Percentiles rank a stretch among this genome's conserved stretches.
Conservation (phyloP, 2,888 invertebrate species). For the Sympetrum striolatum region DNA sequence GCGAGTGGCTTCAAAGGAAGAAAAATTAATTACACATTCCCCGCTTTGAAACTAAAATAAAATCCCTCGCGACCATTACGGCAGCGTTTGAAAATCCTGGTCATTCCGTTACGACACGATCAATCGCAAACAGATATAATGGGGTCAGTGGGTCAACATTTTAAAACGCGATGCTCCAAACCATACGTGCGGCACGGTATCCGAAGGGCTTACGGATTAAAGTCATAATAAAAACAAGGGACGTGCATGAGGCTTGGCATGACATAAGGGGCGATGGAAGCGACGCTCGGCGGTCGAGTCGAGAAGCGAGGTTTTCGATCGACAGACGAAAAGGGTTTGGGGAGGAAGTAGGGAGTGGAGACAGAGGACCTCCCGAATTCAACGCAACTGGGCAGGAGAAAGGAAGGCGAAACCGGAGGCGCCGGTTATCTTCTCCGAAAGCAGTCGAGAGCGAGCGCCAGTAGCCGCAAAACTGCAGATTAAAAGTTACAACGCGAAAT, state of each 20-base stretch:
- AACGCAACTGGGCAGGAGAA: not conserved
- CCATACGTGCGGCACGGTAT: not conserved
- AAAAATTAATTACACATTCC: not conserved
- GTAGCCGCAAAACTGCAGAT: not conserved
- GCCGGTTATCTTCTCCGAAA: not conserved
- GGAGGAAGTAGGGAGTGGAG: not conserved
- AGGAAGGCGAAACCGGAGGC: not conserved
- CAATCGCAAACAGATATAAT: constrained; percentile 25
- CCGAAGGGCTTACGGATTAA: not conserved
- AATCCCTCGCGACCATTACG: not conserved
- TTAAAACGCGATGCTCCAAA: not conserved
- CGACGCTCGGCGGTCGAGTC: not conserved
- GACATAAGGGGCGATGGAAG: not conserved
- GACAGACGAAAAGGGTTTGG: not conserved
- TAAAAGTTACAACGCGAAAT: too few relatives aligned
- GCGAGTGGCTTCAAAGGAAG: not conserved
- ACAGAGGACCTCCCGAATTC: not conserved
- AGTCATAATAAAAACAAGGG: not conserved
- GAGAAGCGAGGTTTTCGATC: not conserved
- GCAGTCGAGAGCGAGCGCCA: not conserved
- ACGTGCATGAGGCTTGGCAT: not conserved
- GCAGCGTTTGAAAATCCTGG: not conserved
- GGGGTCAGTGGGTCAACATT: constrained; percentile 19
- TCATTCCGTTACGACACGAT: constrained; percentile 32
- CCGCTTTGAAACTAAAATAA: not conserved